phyloP scores from a whole-genome alignment of 2,113 vertebrate species.

The Eurystomus gularis region DNA sequence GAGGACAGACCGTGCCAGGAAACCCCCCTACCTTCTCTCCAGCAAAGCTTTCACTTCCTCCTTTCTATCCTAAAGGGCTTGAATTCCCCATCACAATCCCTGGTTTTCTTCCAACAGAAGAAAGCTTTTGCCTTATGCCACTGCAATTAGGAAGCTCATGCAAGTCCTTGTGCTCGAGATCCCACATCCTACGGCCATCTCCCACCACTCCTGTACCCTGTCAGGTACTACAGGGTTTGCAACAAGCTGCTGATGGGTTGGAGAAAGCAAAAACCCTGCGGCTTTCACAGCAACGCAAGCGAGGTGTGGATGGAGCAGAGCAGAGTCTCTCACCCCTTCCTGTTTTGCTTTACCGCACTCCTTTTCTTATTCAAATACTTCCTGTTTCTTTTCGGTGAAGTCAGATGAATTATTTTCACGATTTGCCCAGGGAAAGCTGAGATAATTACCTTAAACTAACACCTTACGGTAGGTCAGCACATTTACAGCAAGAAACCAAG shows the following conservation, averaged over 20 bases:
- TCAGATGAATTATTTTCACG: constrained; percentile 1
- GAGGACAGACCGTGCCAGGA: not conserved
- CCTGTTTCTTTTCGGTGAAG: constrained; percentile 25
- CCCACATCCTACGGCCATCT: not conserved
- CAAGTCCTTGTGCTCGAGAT: not conserved
- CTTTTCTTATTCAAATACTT: constrained; percentile 38
- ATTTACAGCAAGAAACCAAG: not conserved
- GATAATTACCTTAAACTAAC: not conserved
- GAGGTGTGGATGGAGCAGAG: constrained; percentile 1
- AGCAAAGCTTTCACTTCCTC: constrained; percentile 3
- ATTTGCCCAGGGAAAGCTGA: not conserved
- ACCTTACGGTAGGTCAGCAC: not conserved
- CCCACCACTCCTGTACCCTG: not conserved
- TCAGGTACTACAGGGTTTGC: not conserved
- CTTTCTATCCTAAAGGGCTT: not conserved
- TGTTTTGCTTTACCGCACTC: constrained; percentile 30
- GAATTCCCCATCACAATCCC: not conserved
- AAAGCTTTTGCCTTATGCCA: not conserved
- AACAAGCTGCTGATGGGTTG: not conserved
- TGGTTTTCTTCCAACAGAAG: not conserved
- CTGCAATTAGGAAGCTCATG: not conserved
- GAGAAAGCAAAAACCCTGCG: not conserved
- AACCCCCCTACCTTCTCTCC: not conserved
- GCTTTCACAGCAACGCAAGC: not conserved
- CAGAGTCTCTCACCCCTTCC: constrained; percentile 41